Conservation (phyloP, 2,888 invertebrate species). For the Hydriomena furcata region DNA sequence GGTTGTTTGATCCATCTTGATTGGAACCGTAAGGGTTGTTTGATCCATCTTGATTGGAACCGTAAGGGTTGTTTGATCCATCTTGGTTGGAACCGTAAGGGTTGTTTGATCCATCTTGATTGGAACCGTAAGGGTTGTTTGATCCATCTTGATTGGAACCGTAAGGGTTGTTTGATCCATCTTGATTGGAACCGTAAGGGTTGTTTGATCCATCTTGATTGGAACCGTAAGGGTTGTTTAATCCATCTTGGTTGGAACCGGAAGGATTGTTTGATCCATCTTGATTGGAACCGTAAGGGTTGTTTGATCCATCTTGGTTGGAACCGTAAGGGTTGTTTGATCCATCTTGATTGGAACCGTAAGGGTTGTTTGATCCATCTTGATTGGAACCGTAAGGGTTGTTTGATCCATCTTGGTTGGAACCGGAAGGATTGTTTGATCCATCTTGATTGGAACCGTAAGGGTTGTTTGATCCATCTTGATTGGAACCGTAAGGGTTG, state of each 20-base stretch:
- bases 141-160: background rate
- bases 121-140: background rate
- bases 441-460: too few relatives aligned
- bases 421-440: too few relatives aligned
- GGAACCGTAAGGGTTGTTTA: background rate
- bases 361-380: too few relatives aligned
- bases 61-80: background rate
- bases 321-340: constrained; percentile 16
- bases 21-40: background rate
- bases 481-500: background rate
- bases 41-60: background rate
- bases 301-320: background rate
- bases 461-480: background rate
- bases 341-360: too few relatives aligned
- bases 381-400: too few relatives aligned
- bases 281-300: background rate
- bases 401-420: too few relatives aligned
- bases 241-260: background rate
- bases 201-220: background rate
- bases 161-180: background rate
- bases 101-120: background rate
- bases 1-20: background rate
- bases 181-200: constrained; percentile 1
- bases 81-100: background rate
- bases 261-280: background rate